These are phyloP conservation scores for Lytechinus pictus DNA, from an alignment of 35 echinoderm and acorn worm genomes.

Conservation along the genomic window DNA sequence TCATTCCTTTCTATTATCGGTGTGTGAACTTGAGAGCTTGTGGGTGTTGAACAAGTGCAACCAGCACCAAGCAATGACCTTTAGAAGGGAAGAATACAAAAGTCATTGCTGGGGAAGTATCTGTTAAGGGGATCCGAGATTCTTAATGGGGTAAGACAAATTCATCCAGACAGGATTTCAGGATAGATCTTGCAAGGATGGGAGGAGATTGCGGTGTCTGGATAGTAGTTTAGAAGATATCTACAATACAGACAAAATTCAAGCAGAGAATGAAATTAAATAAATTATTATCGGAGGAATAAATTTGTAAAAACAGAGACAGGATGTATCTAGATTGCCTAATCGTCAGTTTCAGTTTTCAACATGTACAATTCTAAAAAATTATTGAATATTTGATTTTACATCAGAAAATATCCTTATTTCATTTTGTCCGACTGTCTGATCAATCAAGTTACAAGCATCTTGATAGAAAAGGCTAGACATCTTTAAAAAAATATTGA, in stretches of 20 bases:
- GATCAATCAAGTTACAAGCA: neutral
- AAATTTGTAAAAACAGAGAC: neutral
- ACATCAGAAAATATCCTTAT: neutral
- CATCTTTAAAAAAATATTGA: neutral
- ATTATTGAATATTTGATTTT: neutral
- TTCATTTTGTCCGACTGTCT: neutral
- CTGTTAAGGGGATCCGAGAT: neutral
- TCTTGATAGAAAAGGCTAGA: neutral
- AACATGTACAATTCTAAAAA: neutral
- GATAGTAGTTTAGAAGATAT: neutral
- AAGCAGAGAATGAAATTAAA: neutral
- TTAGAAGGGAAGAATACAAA: neutral
- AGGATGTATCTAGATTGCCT: neutral
- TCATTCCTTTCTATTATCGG: neutral
- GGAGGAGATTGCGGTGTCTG: neutral
- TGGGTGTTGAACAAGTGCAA: slow-evolving; percentile 10
- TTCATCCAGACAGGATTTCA: slow-evolving; percentile 9
- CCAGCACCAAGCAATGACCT: neutral
- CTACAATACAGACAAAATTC: neutral
- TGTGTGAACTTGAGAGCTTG: slow-evolving; percentile 3
- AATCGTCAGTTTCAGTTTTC: neutral
- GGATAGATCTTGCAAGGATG: neutral
- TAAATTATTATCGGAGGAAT: neutral
- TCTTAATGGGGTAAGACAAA: slow-evolving; percentile 18
- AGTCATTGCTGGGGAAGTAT: neutral